Conservation (phyloP, 1,140 invertebrate species). For the Pantala flavescens region DNA sequence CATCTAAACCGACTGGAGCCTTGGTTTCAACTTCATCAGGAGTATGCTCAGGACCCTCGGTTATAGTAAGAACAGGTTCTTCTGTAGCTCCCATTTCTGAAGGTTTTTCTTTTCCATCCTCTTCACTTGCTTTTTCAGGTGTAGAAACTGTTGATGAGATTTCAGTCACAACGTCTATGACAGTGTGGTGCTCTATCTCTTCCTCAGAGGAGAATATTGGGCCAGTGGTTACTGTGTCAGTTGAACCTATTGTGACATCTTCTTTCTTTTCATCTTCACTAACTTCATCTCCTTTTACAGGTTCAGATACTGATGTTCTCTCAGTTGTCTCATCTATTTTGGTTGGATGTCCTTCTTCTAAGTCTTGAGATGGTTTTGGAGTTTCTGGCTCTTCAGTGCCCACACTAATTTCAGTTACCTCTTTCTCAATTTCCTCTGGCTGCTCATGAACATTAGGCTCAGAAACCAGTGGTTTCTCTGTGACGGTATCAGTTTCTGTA, state of each 20-base stretch:
- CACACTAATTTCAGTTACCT: constrained; percentile 25
- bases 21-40: neutral
- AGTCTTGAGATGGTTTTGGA: constrained; percentile 14
- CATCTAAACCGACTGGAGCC: too few species aligned
- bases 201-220: neutral
- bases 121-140: neutral
- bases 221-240: too few species aligned
- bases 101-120: constrained; percentile 14
- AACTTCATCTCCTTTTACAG: neutral
- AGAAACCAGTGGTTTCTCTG: constrained; percentile 11
- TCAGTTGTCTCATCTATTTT: neutral
- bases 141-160: neutral
- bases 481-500: neutral
- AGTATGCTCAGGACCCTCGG: neutral
- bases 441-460: constrained; percentile 8
- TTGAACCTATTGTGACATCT: neutral
- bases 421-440: constrained; percentile 18
- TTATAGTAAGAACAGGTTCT: neutral
- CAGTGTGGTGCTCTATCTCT: neutral
- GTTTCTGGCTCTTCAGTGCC: constrained; percentile 17
- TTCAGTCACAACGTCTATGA: constrained; percentile 14
- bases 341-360: constrained; percentile 13
- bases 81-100: neutral
- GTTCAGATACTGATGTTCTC: neutral
- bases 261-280: neutral